phyloP scores from a whole-genome alignment of 2,888 invertebrate genomes.

The Hypena proboscidalis region DNA sequence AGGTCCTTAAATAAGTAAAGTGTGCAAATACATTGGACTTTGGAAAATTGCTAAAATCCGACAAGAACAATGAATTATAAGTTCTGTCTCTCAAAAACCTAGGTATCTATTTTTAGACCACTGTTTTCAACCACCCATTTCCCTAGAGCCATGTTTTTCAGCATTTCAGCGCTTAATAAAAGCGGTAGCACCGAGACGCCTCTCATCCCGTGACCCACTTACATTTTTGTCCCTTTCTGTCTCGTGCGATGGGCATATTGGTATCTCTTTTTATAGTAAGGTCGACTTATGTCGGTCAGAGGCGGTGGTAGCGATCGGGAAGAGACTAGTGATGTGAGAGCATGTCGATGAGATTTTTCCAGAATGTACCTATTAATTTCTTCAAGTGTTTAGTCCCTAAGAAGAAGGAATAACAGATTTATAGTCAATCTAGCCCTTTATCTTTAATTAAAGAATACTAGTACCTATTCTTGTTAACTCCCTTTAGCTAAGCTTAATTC shows the following conservation, averaged over 20 bases:
- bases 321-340: conserved; percentile 57
- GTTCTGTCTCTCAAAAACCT: conserved; percentile 46
- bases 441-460: too few relatives aligned
- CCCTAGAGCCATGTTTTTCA: conserved; percentile 51
- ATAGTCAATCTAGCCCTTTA: too few relatives aligned
- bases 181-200: conserved; percentile 62
- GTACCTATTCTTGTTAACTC: too few relatives aligned
- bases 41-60: too few relatives aligned
- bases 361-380: conserved; percentile 9
- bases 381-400: conserved; percentile 9
- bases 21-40: too few relatives aligned
- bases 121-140: conserved; percentile 63
- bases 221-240: conserved; percentile 51
- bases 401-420: too few relatives aligned
- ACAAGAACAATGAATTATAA: conserved; percentile 55
- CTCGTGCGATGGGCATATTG: conserved; percentile 33
- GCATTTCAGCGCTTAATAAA: conserved; percentile 70
- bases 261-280: conserved; percentile 68
- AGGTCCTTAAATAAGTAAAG: too few relatives aligned
- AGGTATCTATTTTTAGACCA: conserved; percentile 67
- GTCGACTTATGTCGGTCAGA: conserved; percentile 81
- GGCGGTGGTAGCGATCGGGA: conserved; percentile 73
- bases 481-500: too few relatives aligned
- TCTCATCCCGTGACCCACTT: conserved; percentile 83
- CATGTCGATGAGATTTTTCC: conserved; percentile 25